Evolutionary conservation across 2,888 invertebrate species (phyloP), one percentile per base, ranked within the genome.

Genomic region (Abrostola tripartita): DNA sequence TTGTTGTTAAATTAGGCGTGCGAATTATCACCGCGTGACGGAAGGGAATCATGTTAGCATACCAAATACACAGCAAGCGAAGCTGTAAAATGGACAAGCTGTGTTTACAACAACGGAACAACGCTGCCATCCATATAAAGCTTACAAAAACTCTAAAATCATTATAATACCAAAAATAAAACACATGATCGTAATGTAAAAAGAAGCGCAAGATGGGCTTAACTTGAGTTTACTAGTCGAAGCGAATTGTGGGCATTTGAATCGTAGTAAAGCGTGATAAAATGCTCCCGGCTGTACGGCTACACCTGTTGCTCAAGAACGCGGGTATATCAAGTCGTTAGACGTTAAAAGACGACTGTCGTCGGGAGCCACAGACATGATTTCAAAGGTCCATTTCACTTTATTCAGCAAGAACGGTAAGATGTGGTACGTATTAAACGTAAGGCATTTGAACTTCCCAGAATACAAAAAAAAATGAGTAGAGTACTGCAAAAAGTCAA

Each of bases 241-340:
- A 49, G 10, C 52, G 36, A 51, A 66, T 62, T 55, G 56, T 66
- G 64, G 58, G 67, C 73, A 58, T 51, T 61, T 55, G 53, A 61
- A 64, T 60, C 40, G 42, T 53, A 64, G 37, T 47, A 11, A 35
- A 50, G 51, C 42, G 49, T 56, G 68, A 50, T 72, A 74, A 79
- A 79, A 78, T 64, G 58, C 58, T 57, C 56, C 38, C 24, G 60
- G 37, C 52, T 37, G 12, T n/a, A 37, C 38, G 58, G 61, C 57
- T 54, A 59, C 76, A 81, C 78, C 80, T 81, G 81, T 79, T 81
- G 73, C 72, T 52, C 49, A 40, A 41, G 36, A 51, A 47, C 56
- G 41, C 65, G 41, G 38, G 38, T 52, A 37, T 59, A 38, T 53
- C 44, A 36, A 53, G 35, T 53, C 51, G 54, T 55, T 38, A 14